phyloP scores from a whole-genome alignment of 2,797 vertebrate genomes.

The Fratercula arctica region DNA sequence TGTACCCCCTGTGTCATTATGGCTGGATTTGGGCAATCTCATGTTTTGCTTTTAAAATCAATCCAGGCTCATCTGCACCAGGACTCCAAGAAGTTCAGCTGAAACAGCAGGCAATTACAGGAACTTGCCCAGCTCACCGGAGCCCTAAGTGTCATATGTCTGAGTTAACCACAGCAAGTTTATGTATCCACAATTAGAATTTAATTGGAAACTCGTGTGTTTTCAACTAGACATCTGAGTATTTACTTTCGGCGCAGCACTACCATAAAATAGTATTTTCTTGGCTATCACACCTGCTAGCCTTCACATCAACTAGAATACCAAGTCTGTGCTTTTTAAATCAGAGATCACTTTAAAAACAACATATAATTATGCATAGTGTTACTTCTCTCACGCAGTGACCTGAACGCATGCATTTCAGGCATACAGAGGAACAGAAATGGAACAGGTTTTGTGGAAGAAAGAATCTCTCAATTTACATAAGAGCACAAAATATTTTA shows the following conservation, averaged over 20 bases:
- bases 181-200: neutral
- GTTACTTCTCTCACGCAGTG: neutral
- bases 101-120: neutral
- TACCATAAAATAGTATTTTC: neutral
- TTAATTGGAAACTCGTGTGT: neutral
- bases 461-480: neutral
- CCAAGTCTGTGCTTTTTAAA: neutral
- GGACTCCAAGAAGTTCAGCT: neutral
- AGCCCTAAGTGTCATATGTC: neutral
- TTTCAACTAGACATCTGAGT: neutral
- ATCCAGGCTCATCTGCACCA: neutral
- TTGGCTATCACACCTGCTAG: neutral
- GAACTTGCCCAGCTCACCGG: neutral
- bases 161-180: neutral
- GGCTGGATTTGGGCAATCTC: neutral
- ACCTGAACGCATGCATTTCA: neutral
- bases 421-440: neutral
- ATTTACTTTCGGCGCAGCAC: neutral
- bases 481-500: neutral
- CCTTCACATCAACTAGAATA: neutral
- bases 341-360: neutral
- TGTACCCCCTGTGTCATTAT: neutral
- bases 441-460: neutral
- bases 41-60: neutral
- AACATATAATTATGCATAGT: neutral